Conservation (phyloP, 1,140 invertebrate species). For the Danaus plexippus region DNA sequence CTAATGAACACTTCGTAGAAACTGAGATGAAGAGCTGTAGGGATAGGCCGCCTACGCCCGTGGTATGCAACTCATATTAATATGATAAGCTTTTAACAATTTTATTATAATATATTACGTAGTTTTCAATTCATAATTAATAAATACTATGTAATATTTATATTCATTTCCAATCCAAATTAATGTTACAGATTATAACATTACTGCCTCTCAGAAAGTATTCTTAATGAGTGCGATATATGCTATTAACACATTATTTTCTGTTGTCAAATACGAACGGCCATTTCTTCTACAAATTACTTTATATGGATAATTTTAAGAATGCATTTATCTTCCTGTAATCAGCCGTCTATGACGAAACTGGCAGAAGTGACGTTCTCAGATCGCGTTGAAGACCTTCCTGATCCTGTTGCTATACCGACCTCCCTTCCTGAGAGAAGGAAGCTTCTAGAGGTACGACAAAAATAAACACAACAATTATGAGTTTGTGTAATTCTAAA, state of each 20-base stretch:
- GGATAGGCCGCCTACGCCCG: slow-evolving; percentile 50
- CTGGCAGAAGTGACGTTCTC: slow-evolving; percentile 56
- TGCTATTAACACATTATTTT: too few relatives aligned
- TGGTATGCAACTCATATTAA: slow-evolving; percentile 27
- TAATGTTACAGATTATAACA: too few relatives aligned
- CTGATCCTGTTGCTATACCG: slow-evolving; percentile 47
- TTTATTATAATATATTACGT: neutral
- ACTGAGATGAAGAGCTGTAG: slow-evolving; percentile 46
- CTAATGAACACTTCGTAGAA: slow-evolving; percentile 31
- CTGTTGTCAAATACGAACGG: too few relatives aligned
- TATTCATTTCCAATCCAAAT: too few relatives aligned
- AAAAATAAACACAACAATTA: too few relatives aligned
- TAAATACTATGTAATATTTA: too few relatives aligned
- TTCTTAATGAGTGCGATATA: too few relatives aligned
- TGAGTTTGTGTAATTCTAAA: too few relatives aligned
- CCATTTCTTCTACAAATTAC: too few relatives aligned
- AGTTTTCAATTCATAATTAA: neutral
- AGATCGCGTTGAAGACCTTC: slow-evolving; percentile 51
- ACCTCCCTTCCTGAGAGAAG: slow-evolving; percentile 47
- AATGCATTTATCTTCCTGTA: neutral
- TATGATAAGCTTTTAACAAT: neutral
- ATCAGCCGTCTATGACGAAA: slow-evolving; percentile 52
- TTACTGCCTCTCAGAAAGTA: too few relatives aligned
- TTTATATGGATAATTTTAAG: too few relatives aligned
- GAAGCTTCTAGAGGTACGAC: slow-evolving; percentile 49